Base-by-base conservation (phyloP, 2,797 vertebrate genomes). In the Gouania willdenowi region DNA sequence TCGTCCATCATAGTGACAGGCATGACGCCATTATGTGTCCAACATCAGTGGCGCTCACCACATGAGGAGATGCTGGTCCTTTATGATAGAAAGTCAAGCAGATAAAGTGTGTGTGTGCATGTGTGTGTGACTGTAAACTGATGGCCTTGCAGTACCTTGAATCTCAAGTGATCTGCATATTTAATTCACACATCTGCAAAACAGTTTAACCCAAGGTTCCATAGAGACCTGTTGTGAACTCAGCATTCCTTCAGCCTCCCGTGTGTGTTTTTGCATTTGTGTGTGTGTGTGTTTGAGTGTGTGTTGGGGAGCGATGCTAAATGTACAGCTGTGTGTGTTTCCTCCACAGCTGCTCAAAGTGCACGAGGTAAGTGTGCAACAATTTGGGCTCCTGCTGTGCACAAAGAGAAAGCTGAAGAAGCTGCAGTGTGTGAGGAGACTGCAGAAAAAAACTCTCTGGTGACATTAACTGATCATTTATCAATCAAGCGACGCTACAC, bases 1-100 rank as follows among this genome's bases (percentile, higher is more conserved):
- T 68, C 62, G 80, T 84, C 79, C 23, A 71, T 81, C 76, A 75
- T 2, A 5, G 55, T 65, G 78, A 74, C 72, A 69, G 75, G 59
- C 65, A 37, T 5, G 15, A 50, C 9, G 59, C 39, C 11, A 22
- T 33, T 14, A 35, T 5, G 50, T 60, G 40, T 27, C 22, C 66
- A 63, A 75, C 71, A 67, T 37, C 23, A 0, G 42, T 1, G n/a
- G n/a, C n/a, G 11, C 52, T 59, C 49, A 68, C 64, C 48, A 58
- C 11, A 5, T 59, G 71, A 36, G 38, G 55, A 71, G 51, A 49
- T 57, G 73, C 75, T 53, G 46, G 45, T 71, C 56, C 42, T 50
- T 34, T 63, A 55, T 55, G 56, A 62, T 54, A 50, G 40, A 31
- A 66, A 75, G 10, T 50, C 41, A 45, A 74, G 60, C 51, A 58